Evolutionary conservation across 2,797 vertebrate genomes (phyloP).

Genomic region (Neoniphon sammara): DNA sequence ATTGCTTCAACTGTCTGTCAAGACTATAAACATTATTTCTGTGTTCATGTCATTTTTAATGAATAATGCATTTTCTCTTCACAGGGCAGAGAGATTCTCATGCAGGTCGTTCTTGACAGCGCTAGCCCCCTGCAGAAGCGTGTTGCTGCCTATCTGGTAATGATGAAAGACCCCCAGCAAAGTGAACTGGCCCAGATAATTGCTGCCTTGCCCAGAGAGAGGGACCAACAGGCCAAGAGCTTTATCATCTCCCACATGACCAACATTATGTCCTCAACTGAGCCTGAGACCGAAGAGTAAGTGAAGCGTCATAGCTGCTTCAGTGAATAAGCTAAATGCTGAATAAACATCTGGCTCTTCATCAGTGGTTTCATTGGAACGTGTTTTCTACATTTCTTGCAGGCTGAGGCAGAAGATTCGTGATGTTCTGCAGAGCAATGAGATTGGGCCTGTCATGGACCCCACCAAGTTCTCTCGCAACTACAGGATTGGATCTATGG

Average conservation of each 20-base stretch:
- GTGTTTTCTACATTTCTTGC: slow-evolving; percentile 19
- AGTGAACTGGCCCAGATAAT: slow-evolving; percentile 82
- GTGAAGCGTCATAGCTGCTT: slow-evolving; percentile 46
- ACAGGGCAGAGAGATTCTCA: slow-evolving; percentile 84
- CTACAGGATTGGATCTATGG: slow-evolving; percentile 86
- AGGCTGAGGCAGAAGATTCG: slow-evolving; percentile 87
- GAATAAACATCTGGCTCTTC: no score
- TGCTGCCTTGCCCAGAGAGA: slow-evolving; percentile 79
- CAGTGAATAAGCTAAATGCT: no score
- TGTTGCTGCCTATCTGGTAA: slow-evolving; percentile 91
- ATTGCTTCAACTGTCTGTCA: neutral
- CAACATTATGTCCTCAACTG: slow-evolving; percentile 89
- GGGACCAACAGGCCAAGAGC: slow-evolving; percentile 88
- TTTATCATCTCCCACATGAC: slow-evolving; percentile 91
- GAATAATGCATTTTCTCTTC: slow-evolving; percentile 16
- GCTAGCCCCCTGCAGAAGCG: slow-evolving; percentile 86
- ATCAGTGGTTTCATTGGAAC: neutral
- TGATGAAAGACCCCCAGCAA: slow-evolving; percentile 89
- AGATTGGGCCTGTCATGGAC: slow-evolving; percentile 82
- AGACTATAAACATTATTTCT: neutral
- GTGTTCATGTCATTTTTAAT: neutral
- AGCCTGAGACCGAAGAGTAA: slow-evolving; percentile 83
- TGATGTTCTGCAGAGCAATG: slow-evolving; percentile 83
- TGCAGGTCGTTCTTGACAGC: slow-evolving; percentile 83
- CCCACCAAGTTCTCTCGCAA: slow-evolving; percentile 89